Evolutionary conservation across 2,888 invertebrate species (phyloP).

Genomic region (Escarpia spicata): DNA sequence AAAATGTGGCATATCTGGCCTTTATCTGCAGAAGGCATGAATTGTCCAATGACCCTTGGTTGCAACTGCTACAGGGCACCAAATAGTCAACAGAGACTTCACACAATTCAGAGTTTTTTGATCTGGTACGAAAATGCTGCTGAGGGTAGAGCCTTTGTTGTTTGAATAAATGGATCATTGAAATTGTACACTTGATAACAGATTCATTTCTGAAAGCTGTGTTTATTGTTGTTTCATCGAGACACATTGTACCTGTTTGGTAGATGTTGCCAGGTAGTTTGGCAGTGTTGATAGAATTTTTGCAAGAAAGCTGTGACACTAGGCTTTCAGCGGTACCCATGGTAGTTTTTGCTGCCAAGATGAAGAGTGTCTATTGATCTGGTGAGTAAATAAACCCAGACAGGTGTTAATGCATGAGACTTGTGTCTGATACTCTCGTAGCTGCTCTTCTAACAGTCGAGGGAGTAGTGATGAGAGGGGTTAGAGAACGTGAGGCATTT

Average conservation of each 20-base stretch:
- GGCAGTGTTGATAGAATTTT: neutral
- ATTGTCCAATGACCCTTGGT: neutral
- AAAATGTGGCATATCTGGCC: too few species aligned
- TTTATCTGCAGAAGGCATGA: too few species aligned
- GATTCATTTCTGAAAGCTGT: neutral
- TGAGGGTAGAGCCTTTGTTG: neutral
- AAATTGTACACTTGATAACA: neutral
- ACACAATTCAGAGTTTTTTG: neutral
- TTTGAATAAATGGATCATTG: neutral
- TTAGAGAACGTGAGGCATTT: neutral
- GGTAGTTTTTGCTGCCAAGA: neutral
- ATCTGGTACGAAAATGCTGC: neutral
- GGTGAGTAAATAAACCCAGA: constrained; percentile 4
- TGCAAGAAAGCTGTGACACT: neutral
- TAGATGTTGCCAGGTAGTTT: neutral
- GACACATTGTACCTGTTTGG: neutral
- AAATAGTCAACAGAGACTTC: neutral
- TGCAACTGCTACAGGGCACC: neutral
- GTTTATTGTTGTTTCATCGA: neutral
- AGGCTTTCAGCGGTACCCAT: neutral
- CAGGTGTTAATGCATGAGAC: neutral
- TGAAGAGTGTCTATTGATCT: neutral
- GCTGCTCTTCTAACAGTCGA: neutral
- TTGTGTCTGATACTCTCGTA: neutral
- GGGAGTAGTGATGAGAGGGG: neutral